Evolutionary conservation across 2,113 vertebrate species (phyloP), one percentile per base, ranked within the genome.

Genomic region (Aphyosemion australe): DNA sequence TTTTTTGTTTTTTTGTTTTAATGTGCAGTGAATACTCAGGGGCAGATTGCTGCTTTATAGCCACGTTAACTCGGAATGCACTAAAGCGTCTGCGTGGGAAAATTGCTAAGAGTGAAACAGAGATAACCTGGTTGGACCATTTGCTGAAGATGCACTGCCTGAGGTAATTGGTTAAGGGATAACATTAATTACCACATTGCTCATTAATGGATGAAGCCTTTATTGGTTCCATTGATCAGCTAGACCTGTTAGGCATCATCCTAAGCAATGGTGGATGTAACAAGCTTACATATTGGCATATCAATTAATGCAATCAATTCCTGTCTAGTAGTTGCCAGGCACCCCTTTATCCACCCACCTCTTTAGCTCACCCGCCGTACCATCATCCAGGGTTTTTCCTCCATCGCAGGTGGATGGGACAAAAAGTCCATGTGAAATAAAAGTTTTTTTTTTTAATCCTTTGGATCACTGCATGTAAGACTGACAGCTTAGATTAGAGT

Each of bases 241-340:
- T 76, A 84, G 94, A 96, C 95, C 97, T 95, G 96, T 97, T 97
- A 96, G 96, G 92, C 89, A 92, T 96, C 94, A 94, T 95, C 93
- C 95, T 94, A 94, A 95, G 96, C 96, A 97, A 98, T 97, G 95
- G 95, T 91, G 94, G 97, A 96, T 95, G 93, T 97, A 98, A 98
- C 95, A 97, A 97, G 95, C 95, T 95, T 95, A 94, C 94, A 95
- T 98, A 99, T 99, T 96, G 97, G 97, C 97, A 98, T 97, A 97
- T 94, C 97, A 98, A 99, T 99, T 98, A 98, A 98, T 96, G 94
- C 88, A 96, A 98, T 98, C 97, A 98, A 99, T 98, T 96, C 90
- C 93, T 94, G 93, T 94, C 96, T 92, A 94, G 94, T 91, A 92
- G 94, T 95, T 96, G 95, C 95, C 93, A 94, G 93, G 53, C 5